Percentiles rank a stretch among this genome's conserved stretches.
phyloP scores from a whole-genome alignment of 2,888 invertebrate genomes.

The Amphipyra tragopoginis region DNA sequence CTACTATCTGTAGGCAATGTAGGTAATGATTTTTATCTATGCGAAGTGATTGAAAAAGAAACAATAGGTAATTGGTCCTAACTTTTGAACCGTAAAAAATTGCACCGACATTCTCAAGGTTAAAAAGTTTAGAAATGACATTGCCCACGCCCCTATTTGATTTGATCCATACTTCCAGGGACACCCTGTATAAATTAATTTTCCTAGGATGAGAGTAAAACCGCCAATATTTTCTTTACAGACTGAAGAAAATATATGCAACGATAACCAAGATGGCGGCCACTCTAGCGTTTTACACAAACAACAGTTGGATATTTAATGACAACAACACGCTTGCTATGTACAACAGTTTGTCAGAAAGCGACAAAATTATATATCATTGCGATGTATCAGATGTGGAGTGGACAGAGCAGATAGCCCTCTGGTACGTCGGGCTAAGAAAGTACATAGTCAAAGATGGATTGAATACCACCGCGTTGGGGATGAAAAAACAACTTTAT shows the following conservation, averaged over 20 bases:
- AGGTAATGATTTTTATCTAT: no score
- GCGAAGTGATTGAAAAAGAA: no score
- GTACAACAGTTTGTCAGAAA: slow-evolving; percentile 42
- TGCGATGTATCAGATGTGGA: slow-evolving; percentile 51
- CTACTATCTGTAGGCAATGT: no score
- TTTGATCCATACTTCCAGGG: no score
- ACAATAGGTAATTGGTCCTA: no score
- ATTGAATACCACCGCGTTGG: slow-evolving; percentile 37
- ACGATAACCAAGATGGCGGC: slow-evolving; percentile 50
- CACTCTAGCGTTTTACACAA: slow-evolving; percentile 38
- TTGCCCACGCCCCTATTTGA: no score
- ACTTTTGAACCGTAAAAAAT: no score
- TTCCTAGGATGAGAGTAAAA: no score
- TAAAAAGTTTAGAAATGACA: no score
- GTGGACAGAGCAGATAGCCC: slow-evolving; percentile 45
- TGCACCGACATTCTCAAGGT: no score
- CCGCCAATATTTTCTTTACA: slow-evolving; percentile 42
- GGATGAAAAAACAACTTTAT: slow-evolving; percentile 51
- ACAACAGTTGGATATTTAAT: slow-evolving; percentile 57
- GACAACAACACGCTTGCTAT: slow-evolving; percentile 55
- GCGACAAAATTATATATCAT: slow-evolving; percentile 57
- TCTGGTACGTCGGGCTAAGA: slow-evolving; percentile 58
- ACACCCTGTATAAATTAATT: no score
- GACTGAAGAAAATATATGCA: slow-evolving; percentile 61
- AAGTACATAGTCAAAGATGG: slow-evolving; percentile 50